Evolutionary conservation across 2,113 vertebrate species (phyloP), one percentile per base, ranked within the genome.

Genomic region (Hypomesus transpacificus): DNA sequence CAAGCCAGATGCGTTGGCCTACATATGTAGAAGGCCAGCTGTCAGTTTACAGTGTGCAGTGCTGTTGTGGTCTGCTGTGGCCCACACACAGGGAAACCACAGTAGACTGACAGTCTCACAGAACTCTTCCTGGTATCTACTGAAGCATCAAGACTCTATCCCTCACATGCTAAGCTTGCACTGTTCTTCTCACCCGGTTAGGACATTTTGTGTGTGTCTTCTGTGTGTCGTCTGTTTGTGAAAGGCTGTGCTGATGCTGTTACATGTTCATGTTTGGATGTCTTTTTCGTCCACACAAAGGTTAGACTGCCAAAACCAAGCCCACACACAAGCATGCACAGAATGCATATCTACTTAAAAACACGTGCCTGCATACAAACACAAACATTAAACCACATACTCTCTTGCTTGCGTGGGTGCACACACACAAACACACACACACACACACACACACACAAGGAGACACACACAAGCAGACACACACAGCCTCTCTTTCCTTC

Each of bases 401-500:
- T 34, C 31, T 34, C 31, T 34, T 34, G 31, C 31, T 34, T 34
- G 31, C 7, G 31, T 34, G 31, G 31, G 31, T 34, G 31, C 31
- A 6, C 31, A 56, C 18, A 26, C 21, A 57, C 17, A 20, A 1
- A 3, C 56, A 58, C 7, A 20, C n/a, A 21, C 8, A 58, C 17
- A 20, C 6, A 3, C 56, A 58, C 7, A 20, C n/a, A 21, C 8
- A 21, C n/a, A 17, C 16, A 56, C n/a, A n/a, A 56, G 18, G 18
- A 58, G 9, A 22, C 34, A 34, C 56, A 2, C 39, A 34, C 39
- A 50, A 24, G 18, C 7, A 28, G 68, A 24, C 18, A 46, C 73
- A 59, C 73, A 53, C 71, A 70, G 74, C 60, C 64, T 68, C 68
- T 76, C 73, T 61, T 74, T 62, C 74, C 71, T 76, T 61, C 78